Percentiles rank a stretch among this genome's conserved stretches.
Conservation (phyloP, 2,113 vertebrate species). For the Microtus montanus region DNA sequence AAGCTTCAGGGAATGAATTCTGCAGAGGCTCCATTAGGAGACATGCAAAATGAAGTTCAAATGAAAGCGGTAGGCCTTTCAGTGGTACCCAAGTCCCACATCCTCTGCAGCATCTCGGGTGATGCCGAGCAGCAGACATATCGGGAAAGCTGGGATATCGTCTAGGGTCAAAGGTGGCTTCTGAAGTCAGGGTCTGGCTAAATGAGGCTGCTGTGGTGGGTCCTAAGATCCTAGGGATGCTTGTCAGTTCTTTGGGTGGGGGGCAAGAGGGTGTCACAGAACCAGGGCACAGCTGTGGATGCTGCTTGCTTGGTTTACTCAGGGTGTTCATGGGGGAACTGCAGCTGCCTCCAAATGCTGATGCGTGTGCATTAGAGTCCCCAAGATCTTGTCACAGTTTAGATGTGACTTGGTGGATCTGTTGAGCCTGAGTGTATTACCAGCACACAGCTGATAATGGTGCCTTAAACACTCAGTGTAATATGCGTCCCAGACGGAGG, state of each 20-base stretch:
- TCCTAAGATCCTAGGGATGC: neutral
- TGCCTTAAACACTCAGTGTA: no score
- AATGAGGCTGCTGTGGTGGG: no score
- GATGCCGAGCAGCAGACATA: no score
- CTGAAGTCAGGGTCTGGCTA: neutral
- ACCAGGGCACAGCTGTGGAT: neutral
- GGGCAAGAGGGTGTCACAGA: neutral
- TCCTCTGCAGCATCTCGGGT: neutral
- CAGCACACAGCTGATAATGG: no score
- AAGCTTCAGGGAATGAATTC: neutral
- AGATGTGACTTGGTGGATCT: neutral
- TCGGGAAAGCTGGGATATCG: neutral
- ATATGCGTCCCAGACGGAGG: neutral
- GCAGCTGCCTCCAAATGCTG: neutral
- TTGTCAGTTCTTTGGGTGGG: neutral
- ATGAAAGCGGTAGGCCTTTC: neutral
- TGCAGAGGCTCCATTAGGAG: no score
- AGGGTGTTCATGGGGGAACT: neutral
- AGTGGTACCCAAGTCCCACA: neutral
- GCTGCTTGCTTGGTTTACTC: neutral
- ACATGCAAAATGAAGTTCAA: neutral
- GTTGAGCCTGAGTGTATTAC: neutral
- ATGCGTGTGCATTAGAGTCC: neutral
- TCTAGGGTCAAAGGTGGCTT: neutral
- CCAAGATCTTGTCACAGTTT: neutral